These are phyloP conservation scores for Saccostrea cuccullata DNA, from an alignment of 1,140 invertebrate genomes.

Conservation along the genomic window DNA sequence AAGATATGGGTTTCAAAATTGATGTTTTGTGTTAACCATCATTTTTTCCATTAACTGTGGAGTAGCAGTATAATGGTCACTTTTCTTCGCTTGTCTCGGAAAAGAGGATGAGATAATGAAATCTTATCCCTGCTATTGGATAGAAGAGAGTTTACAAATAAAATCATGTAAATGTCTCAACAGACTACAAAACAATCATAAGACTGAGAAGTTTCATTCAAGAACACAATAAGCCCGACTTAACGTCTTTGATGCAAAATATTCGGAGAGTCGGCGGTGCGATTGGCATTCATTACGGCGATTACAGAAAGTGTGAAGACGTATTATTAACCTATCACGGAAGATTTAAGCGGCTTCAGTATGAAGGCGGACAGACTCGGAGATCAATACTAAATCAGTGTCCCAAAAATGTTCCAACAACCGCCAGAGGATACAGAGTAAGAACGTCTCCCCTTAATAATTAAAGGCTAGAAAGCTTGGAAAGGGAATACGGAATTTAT, in stretches of 20 bases:
- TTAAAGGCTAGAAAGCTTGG: not conserved
- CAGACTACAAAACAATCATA: constrained; percentile 20
- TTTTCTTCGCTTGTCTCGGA: not conserved
- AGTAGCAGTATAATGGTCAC: not conserved
- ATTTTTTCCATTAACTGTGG: not conserved
- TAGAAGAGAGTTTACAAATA: constrained; percentile 3
- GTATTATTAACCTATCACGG: constrained; percentile 31
- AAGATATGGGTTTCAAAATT: not conserved
- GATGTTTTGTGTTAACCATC: not conserved
- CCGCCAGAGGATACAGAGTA: not conserved
- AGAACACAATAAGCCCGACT: not conserved
- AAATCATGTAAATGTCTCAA: constrained; percentile 28
- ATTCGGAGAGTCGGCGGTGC: not conserved
- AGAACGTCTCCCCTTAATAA: not conserved
- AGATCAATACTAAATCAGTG: constrained; percentile 23
- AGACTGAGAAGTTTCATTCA: constrained; percentile 23
- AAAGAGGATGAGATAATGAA: not conserved
- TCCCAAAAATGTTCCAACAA: not conserved
- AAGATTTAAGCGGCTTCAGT: constrained; percentile 18
- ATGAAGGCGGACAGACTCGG: constrained; percentile 16
- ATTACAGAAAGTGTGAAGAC: constrained; percentile 29
- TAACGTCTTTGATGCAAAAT: not conserved
- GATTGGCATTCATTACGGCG: constrained; percentile 19
- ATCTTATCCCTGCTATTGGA: not conserved
- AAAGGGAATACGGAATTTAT: not conserved